Base-by-base conservation (phyloP, 2,797 vertebrate species). In the Balearica regulorum region DNA sequence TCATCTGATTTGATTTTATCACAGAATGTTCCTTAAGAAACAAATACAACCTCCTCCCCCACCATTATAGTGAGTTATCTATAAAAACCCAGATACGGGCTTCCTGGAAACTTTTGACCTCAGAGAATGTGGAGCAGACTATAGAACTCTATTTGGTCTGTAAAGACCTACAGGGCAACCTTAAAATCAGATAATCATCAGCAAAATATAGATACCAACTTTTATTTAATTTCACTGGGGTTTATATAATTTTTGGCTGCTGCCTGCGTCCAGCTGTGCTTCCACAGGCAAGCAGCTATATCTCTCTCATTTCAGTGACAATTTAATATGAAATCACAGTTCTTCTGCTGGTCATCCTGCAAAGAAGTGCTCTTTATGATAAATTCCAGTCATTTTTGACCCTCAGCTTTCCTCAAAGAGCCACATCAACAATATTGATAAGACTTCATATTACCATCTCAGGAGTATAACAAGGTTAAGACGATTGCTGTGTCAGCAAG, bases 401-500 rank as follows among this genome's bases (percentile, higher is more conserved):
- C 94, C 97, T 94, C 90, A 82, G 87, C 82, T 97, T 97, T 97
- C 96, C 96, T 96, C 80, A 77, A 94, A 98, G 93, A 97, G 64
- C 89, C 80, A 26, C 96, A 96, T 94, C 93, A 97, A 96, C 94
- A 90, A 62, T 97, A 98, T 95, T 96, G 97, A 98, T 98, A 98
- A 97, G 96, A 94, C 92, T 97, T 97, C 96, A 46, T 97, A 98
- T 97, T 97, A 97, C 89, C 87, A 93, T 97, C 96, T 97, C 94
- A 93, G 96, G 94, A 98, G 94, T 81, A 96, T 88, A 98, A 97
- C 96, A 98, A 98, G 97, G 96, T 98, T 98, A 97, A 97, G 96
- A 97, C 1, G 54, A 97, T 95, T 97, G 98, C 98, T 97, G 96
- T 96, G 96, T 98, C 98, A 98, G 98, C 98, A 97, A 97, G 96